Conservation (phyloP, 2,888 invertebrate genomes). For the Eledone cirrhosa region DNA sequence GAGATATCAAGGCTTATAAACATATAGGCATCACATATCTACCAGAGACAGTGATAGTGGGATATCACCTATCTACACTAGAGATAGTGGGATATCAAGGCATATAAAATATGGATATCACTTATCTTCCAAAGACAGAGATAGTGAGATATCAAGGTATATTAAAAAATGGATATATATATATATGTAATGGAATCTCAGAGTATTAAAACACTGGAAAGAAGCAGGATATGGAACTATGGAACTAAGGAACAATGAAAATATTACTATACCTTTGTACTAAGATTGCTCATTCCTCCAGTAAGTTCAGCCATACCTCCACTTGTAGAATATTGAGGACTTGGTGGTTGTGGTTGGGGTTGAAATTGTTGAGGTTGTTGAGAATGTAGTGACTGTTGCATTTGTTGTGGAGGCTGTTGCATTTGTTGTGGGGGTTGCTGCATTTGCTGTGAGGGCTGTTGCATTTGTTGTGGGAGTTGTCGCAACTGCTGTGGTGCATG, state of each 20-base stretch:
- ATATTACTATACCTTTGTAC: neutral
- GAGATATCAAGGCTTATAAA: too few relatives aligned
- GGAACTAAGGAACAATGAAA: neutral
- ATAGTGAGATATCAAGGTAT: neutral
- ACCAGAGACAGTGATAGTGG: too few relatives aligned
- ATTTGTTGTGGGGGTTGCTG: neutral
- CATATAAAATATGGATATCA: too few relatives aligned
- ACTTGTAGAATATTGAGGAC: neutral
- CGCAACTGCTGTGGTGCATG: neutral
- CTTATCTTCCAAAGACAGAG: neutral
- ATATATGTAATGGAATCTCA: too few relatives aligned
- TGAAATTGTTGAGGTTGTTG: neutral
- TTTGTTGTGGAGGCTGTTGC: neutral
- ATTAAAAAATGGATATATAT: neutral
- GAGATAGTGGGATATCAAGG: too few relatives aligned
- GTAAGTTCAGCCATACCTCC: slow-evolving; percentile 16
- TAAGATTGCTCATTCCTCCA: slow-evolving; percentile 17
- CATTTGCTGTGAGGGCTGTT: neutral
- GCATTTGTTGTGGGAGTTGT: neutral
- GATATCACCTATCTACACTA: too few relatives aligned
- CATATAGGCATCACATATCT: too few relatives aligned
- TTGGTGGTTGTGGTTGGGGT: neutral
- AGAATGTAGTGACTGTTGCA: slow-evolving; percentile 3
- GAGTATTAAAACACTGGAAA: too few relatives aligned
- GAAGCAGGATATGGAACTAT: neutral